Evolutionary conservation across 2,113 vertebrate genomes (phyloP).

Genomic region (Nansenia antarctica): DNA sequence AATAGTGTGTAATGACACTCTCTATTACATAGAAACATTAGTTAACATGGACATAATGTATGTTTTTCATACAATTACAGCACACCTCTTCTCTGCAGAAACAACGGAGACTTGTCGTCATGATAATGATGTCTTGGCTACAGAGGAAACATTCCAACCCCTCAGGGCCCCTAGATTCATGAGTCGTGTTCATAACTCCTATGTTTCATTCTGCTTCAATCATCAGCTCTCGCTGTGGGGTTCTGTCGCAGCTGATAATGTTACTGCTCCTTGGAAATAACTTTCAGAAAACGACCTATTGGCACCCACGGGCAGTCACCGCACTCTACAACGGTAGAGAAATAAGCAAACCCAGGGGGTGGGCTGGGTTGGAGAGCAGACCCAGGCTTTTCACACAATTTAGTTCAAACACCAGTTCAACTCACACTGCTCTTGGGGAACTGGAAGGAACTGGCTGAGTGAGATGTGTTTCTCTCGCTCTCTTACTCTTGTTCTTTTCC

Average conservation of each 20-base stretch:
- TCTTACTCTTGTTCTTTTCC: constrained; percentile 19
- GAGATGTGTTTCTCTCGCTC: constrained; percentile 30
- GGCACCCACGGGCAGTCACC: constrained; percentile 29
- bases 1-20: too few species aligned
- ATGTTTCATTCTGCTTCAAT: constrained; percentile 43
- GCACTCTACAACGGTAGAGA: constrained; percentile 46
- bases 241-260: background rate
- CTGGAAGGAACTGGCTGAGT: constrained; percentile 20
- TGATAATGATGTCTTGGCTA: constrained; percentile 37
- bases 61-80: background rate
- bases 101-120: constrained; percentile 8
- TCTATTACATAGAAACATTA: too few species aligned
- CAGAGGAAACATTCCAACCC: constrained; percentile 25
- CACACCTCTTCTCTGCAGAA: constrained; percentile 12
- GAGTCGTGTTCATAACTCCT: constrained; percentile 4
- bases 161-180: constrained; percentile 4
- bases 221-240: constrained; percentile 49
- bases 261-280: constrained; percentile 40
- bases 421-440: constrained; percentile 33
- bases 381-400: constrained; percentile 55
- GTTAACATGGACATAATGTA: too few species aligned
- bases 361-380: constrained; percentile 28
- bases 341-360: background rate
- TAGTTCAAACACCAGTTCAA: constrained; percentile 41
- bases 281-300: constrained; percentile 34